phyloP scores from a whole-genome alignment of 1,140 invertebrate species.

The Anoplophora glabripennis region DNA sequence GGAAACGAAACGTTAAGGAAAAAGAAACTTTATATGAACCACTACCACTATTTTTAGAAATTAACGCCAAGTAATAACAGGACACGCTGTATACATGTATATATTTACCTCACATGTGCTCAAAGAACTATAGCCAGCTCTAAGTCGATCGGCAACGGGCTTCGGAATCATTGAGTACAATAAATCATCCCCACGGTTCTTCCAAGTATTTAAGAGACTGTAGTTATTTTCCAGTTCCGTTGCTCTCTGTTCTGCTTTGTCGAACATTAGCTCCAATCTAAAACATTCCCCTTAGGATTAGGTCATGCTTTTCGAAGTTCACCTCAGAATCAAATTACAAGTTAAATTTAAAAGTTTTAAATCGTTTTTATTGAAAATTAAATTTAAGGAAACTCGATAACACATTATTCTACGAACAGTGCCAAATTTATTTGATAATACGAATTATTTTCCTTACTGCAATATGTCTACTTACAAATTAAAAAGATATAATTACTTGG shows the following conservation, averaged over 20 bases:
- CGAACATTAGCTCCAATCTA: conserved; percentile 76
- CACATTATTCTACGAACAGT: not conserved
- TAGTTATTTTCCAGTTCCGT: conserved; percentile 70
- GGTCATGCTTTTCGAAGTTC: not conserved
- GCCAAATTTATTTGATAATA: not conserved
- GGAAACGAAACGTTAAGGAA: too few species aligned
- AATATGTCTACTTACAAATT: not conserved
- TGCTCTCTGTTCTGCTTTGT: conserved; percentile 73
- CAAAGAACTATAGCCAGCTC: conserved; percentile 67
- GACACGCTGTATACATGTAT: conserved; percentile 2
- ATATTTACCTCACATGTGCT: conserved; percentile 69
- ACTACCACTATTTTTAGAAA: too few species aligned
- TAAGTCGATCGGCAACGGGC: conserved; percentile 67
- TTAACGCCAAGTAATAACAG: too few species aligned
- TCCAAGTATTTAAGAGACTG: conserved; percentile 74
- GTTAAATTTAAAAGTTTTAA: too few species aligned
- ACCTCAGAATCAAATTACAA: too few species aligned
- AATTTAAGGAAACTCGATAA: not conserved
- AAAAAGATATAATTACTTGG: conserved; percentile 56
- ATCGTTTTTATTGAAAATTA: too few species aligned
- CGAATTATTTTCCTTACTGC: not conserved
- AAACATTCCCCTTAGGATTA: not conserved
- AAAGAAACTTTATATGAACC: too few species aligned
- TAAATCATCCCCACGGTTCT: conserved; percentile 80
- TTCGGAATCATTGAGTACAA: conserved; percentile 91